Base-by-base conservation (phyloP, 1,140 invertebrate genomes). In the Helicoverpa armigera region DNA sequence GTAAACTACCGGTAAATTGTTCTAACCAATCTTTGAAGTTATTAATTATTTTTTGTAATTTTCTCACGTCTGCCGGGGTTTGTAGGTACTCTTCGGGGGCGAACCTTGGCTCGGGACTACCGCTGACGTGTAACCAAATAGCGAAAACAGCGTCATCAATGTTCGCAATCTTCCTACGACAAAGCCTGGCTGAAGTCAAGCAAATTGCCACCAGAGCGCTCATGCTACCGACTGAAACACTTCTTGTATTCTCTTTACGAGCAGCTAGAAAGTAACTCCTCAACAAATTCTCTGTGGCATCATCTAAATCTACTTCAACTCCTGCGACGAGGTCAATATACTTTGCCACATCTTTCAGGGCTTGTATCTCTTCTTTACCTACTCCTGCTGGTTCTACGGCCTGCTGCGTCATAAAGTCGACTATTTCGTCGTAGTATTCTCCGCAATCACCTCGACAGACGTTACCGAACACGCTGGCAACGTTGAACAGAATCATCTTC, bases 51-150 rank as follows among this genome's bases (percentile, higher is more conserved):
- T 88, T 87, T 50, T 91, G 51, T 16, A 94, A 80, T 70, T 87
- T 87, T 29, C 87, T 90, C 7, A 92, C 85, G 85, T 91, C 86
- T 11, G 82, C 79, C 35, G 92, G 92, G 29, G 91, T 89, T 60
- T 90, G 81, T 3, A 95, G 83, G 56, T 93, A 94, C 53, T 94
- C 92, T 14, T 89, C 87, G 2, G 92, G 94, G 2, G 90, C 91
- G 29, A 91, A 87, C 80, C 91, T 88, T 11, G 90, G 91, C 72
- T 91, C 90, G 11, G 91, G 86, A 67, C 86, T 87, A 13, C 92
- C 90, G 74, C 89, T 88, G 0, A 90, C 88, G 58, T 95, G 92
- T 18, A 95, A 82, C 92, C 92, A 95, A 72, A 95, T 92, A 23
- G 92, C 90, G 56, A 94, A 92, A 31, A 94, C 83, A 18, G 92